Conservation (phyloP, 2,113 vertebrate species). For the Ancistrus triradiatus region DNA sequence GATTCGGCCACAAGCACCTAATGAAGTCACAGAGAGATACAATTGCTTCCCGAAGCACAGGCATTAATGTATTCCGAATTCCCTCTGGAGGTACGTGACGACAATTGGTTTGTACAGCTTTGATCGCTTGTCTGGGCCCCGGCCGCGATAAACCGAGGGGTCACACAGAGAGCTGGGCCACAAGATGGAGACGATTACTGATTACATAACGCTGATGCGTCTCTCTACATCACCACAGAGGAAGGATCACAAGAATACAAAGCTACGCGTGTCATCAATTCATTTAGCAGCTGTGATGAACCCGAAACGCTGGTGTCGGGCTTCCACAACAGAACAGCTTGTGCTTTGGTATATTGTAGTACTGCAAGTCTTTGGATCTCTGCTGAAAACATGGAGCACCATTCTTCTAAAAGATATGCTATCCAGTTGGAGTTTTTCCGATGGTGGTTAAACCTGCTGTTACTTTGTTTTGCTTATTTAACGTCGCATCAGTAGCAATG, state of each 20-base stretch:
- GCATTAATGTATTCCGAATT: constrained; percentile 75
- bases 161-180: constrained; percentile 43
- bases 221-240: constrained; percentile 5
- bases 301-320: too few species aligned
- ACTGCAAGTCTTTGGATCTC: too few species aligned
- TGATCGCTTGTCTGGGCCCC: constrained; percentile 75
- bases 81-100: constrained; percentile 71
- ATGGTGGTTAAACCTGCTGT: too few species aligned
- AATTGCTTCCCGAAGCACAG: constrained; percentile 76
- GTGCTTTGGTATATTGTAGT: too few species aligned
- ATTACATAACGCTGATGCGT: constrained; percentile 28
- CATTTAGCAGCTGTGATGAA: constrained; percentile 1
- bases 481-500: too few species aligned
- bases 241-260: not conserved
- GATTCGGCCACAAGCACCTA: constrained; percentile 74
- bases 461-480: too few species aligned
- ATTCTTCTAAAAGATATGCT: too few species aligned
- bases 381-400: too few species aligned
- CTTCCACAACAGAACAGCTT: too few species aligned
- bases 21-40: constrained; percentile 79
- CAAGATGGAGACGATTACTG: constrained; percentile 32
- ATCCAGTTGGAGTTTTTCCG: too few species aligned
- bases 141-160: constrained; percentile 70
- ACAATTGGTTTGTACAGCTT: constrained; percentile 81
- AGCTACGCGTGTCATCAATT: not conserved